Base-by-base conservation (phyloP, 2,797 vertebrate species). In the Oreochromis mossambicus region DNA sequence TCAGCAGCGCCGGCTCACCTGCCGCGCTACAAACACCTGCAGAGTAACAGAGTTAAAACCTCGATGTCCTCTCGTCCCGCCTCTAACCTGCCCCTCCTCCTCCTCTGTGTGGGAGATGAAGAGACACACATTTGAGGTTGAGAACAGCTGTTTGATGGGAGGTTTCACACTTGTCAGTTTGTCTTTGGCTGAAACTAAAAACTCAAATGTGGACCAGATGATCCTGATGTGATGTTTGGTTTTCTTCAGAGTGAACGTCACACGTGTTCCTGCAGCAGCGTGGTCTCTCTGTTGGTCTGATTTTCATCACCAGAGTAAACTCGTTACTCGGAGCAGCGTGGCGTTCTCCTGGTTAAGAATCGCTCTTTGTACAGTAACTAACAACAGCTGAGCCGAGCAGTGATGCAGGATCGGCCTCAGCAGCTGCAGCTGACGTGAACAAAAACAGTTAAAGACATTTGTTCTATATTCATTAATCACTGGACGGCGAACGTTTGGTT, bases 401-500 rank as follows among this genome's bases (percentile, higher is more conserved):
- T 6, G 41, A 3, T n/a, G 48, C 46, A 48, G 14, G 15, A 14
- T 5, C 6, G 5, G 43, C 48, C 17, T 50, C 48, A 50, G 48
- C 15, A 50, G 17, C 48, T 50, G 7, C 17, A 19, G 2, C 58
- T 21, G 34, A 46, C 0, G 1, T 19, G 3, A 61, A 61, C 56
- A 19, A 61, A 32, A 61, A 32, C 29, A 15, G 0, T 63, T 2
- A 21, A 0, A 63, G n/a, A 21, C 21, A 38, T 41, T 66, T 21
- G 6, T 66, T 36, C 58, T 63, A 0, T 32, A 6, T 11, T 2
- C 32, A n/a, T 36, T 3, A 0, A 38, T 2, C 1, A 0, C 32
- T 1, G 21, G 2, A 50, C 7, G 5, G 10, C 0, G 9, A 0
- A 34, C 34, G 6, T 13, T 63, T 13, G 10, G 58, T 63, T 63